Conservation (phyloP, 2,888 invertebrate genomes). For the Oscheius sp. region DNA sequence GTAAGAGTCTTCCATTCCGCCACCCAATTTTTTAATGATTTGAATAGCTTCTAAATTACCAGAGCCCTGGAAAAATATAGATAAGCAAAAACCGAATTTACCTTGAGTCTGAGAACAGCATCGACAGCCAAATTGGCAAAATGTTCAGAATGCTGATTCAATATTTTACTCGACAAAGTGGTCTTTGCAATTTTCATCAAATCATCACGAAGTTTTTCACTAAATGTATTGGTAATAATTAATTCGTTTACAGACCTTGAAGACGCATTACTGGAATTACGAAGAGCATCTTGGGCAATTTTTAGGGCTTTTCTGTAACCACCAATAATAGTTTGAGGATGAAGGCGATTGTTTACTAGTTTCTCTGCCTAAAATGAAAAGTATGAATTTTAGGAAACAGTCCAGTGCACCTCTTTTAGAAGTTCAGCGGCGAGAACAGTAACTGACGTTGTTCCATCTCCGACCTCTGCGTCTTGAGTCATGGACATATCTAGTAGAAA, state of each 20-base stretch:
- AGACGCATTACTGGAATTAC: constrained; percentile 85
- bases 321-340: constrained; percentile 95
- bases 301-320: constrained; percentile 92
- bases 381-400: background rate
- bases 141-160: constrained; percentile 95
- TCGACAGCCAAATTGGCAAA: constrained; percentile 95
- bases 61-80: constrained; percentile 79
- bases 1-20: constrained; percentile 91
- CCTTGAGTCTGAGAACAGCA: constrained; percentile 90
- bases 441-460: constrained; percentile 99
- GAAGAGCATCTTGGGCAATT: constrained; percentile 86
- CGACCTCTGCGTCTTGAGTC: constrained; percentile 98
- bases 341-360: constrained; percentile 90
- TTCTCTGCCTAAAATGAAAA: constrained; percentile 82
- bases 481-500: constrained; percentile 86
- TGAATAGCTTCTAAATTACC: constrained; percentile 95
- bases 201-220: constrained; percentile 82
- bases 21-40: constrained; percentile 95
- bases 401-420: constrained; percentile 79
- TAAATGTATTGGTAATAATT: constrained; percentile 31
- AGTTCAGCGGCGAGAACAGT: constrained; percentile 94
- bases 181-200: constrained; percentile 95
- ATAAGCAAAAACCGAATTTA: constrained; percentile 13
- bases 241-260: constrained; percentile 74
- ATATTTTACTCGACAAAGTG: constrained; percentile 95